These are phyloP conservation scores for Trichonephila clavata DNA, from an alignment of 1,140 invertebrate genomes.

Conservation along the genomic window DNA sequence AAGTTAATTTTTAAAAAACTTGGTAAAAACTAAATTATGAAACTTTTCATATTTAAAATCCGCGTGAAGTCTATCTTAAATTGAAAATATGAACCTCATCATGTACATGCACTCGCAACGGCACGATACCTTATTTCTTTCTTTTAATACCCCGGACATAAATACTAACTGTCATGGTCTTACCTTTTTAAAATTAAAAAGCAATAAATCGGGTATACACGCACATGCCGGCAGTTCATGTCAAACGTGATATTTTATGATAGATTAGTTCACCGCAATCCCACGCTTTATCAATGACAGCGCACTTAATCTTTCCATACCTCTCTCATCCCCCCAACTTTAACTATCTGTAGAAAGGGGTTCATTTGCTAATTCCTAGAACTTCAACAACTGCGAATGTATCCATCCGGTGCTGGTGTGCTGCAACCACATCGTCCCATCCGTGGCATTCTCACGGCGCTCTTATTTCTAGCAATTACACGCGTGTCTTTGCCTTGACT, in stretches of 20 bases:
- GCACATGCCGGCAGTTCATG: not conserved
- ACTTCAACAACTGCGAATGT: not conserved
- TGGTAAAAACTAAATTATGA: no score
- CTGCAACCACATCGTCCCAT: not conserved
- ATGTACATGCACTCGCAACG: no score
- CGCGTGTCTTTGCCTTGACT: slow-evolving; percentile 53
- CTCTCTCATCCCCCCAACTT: not conserved
- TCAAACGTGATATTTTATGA: not conserved
- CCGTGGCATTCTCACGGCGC: slow-evolving; percentile 45
- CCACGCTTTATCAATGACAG: not conserved
- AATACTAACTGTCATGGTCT: not conserved
- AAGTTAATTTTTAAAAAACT: no score
- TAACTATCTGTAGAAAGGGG: not conserved
- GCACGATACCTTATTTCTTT: no score
- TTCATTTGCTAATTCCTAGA: slow-evolving; percentile 31
- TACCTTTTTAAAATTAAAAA: not conserved
- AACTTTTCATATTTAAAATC: no score
- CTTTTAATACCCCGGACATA: not conserved
- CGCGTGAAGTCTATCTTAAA: no score
- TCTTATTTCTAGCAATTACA: slow-evolving; percentile 36
- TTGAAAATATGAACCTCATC: no score
- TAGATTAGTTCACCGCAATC: not conserved
- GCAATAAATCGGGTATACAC: not conserved
- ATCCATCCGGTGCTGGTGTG: not conserved
- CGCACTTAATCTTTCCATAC: not conserved